Conservation (phyloP, 2,888 invertebrate genomes). For the Cosmia trapezina region DNA sequence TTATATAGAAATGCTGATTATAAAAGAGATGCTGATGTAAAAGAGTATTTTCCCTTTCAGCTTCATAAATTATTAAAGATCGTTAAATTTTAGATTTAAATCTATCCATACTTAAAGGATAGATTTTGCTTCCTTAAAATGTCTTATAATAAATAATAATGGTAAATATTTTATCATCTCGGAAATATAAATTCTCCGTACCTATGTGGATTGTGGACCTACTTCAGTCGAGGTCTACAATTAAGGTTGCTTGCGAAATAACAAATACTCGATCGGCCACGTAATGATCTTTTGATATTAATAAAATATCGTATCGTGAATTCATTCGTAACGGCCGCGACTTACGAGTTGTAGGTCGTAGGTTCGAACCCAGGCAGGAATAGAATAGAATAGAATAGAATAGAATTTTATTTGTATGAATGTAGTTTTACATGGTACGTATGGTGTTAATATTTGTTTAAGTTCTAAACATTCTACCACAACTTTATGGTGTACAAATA, state of each 20-base stretch:
- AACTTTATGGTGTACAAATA: too few species aligned
- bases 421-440: too few species aligned
- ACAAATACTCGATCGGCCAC: slow-evolving; percentile 17
- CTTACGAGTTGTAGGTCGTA: too few species aligned
- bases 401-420: too few species aligned
- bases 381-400: too few species aligned
- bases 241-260: slow-evolving; percentile 39
- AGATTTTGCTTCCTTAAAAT: not conserved
- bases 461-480: too few species aligned
- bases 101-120: not conserved
- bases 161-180: not conserved
- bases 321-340: too few species aligned
- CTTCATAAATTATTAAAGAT: slow-evolving; percentile 11
- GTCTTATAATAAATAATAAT: not conserved
- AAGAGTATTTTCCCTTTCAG: slow-evolving; percentile 12
- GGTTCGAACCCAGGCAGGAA: too few species aligned
- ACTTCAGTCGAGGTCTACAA: slow-evolving; percentile 38
- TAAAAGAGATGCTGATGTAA: slow-evolving; percentile 4
- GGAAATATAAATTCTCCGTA: not conserved
- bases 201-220: slow-evolving; percentile 5
- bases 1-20: slow-evolving; percentile 19
- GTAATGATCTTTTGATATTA: slow-evolving; percentile 20
- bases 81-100: slow-evolving; percentile 23
- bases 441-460: too few species aligned
- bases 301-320: not conserved